These are phyloP conservation scores for Harpagoxenus sublaevis DNA, from an alignment of 2,888 invertebrate genomes.

Conservation along the genomic window DNA sequence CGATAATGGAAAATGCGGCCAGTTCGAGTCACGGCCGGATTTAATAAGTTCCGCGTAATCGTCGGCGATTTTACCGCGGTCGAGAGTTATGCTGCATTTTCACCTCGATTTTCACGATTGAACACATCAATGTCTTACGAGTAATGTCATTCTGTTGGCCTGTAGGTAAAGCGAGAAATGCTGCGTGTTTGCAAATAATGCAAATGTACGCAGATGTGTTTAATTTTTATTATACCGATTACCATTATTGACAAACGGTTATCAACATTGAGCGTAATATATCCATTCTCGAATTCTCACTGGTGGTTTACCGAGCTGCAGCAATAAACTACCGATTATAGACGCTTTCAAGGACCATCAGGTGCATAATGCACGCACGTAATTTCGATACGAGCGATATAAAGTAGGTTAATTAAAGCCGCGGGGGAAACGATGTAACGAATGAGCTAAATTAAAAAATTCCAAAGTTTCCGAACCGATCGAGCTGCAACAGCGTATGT, in stretches of 20 bases:
- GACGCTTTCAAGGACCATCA: constrained; percentile 59
- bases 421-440: constrained; percentile 44
- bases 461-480: constrained; percentile 35
- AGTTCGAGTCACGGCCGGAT: constrained; percentile 53
- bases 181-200: neutral
- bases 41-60: constrained; percentile 38
- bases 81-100: constrained; percentile 25
- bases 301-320: constrained; percentile 67
- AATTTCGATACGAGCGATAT: constrained; percentile 45
- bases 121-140: constrained; percentile 14
- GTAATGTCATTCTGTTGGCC: neutral
- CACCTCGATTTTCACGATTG: constrained; percentile 27
- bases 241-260: constrained; percentile 77
- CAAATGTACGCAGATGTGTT: neutral
- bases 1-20: constrained; percentile 44
- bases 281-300: constrained; percentile 62
- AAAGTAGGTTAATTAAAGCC: constrained; percentile 54
- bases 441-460: constrained; percentile 50
- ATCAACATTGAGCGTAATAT: constrained; percentile 73
- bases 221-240: constrained; percentile 73
- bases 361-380: constrained; percentile 47
- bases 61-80: constrained; percentile 17
- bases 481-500: neutral
- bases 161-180: neutral
- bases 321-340: constrained; percentile 67